Evolutionary conservation across 2,888 invertebrate genomes (phyloP), one percentile per base, ranked within the genome.

Genomic region (Drosophila affinis): DNA sequence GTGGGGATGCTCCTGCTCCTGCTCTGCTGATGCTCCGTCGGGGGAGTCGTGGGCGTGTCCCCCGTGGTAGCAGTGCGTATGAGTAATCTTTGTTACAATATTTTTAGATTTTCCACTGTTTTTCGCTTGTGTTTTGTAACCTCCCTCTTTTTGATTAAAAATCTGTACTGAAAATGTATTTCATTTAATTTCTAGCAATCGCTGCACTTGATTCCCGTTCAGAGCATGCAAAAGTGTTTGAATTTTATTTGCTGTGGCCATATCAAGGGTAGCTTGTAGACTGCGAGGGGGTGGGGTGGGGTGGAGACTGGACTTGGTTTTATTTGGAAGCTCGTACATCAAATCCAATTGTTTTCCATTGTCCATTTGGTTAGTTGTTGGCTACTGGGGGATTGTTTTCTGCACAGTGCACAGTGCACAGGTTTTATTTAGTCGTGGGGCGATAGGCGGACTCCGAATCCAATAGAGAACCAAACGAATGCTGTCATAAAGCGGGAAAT

Each of bases 141-240:
- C 7, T 24, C 48, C 10, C 32, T 1, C 32, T 4, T 72, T 86
- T 84, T 80, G 76, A 79, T 82, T 86, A 86, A 79, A 81, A 87
- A 75, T 76, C 77, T 67, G 76, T 65, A 72, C 72, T 57, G 10
- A 54, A 72, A 75, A 78, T 79, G 59, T 86, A 78, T 84, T 88
- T 79, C 75, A 86, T 83, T 83, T 79, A 78, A 82, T 77, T 71
- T 82, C 58, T n/a, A n/a, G n/a, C n/a, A n/a, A n/a, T 67, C 52
- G 47, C 68, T 55, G 53, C 27, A 59, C 69, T 65, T 58, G 53
- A 73, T 75, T 64, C 62, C 68, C 72, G 18, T 18, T 18, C 54
- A 81, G 64, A 63, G 10, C 32, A 81, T 70, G 62, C 68, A 72
- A 74, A 71, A 71, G 76, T 74, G 74, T 85, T 86, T 78, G 78